Percentiles rank a stretch among this genome's conserved stretches.
Evolutionary conservation across 1,140 invertebrate species (phyloP).

Genomic region (Sinonovacula constricta): DNA sequence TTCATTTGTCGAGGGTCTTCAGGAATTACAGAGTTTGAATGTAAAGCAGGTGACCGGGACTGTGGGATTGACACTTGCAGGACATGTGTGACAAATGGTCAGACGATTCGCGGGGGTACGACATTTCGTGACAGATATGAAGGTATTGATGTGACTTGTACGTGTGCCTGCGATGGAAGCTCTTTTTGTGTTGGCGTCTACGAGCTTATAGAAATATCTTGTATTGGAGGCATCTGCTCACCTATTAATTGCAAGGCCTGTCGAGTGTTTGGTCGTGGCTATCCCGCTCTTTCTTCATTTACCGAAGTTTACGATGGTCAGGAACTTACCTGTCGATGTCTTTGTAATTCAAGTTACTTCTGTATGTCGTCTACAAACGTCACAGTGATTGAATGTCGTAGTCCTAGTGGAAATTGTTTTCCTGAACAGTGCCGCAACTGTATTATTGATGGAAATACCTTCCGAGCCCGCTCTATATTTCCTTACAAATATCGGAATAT

Average conservation of each 20-base stretch:
- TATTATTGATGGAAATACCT: conserved; percentile 12
- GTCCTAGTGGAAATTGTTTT: conserved; percentile 17
- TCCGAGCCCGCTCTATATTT: conserved; percentile 5
- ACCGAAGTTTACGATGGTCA: conserved; percentile 28
- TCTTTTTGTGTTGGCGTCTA: conserved; percentile 34
- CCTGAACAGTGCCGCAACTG: conserved; percentile 2
- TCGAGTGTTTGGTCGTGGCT: conserved; percentile 13
- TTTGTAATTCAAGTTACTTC: conserved; percentile 23
- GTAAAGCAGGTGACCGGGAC: conserved; percentile 5
- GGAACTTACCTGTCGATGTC: conserved; percentile 22
- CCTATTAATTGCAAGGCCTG: conserved; percentile 27
- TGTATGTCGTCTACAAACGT: conserved; percentile 8
- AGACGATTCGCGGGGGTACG: background rate
- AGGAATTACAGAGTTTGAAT: conserved; percentile 7
- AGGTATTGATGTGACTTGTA: conserved; percentile 40
- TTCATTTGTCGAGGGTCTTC: conserved; percentile 15
- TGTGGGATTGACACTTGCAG: conserved; percentile 15
- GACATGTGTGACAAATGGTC: conserved; percentile 12
- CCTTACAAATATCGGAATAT: conserved; percentile 30
- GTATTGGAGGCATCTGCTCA: conserved; percentile 29
- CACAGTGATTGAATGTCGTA: conserved; percentile 16
- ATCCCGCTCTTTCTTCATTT: conserved; percentile 21
- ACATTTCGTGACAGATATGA: conserved; percentile 16
- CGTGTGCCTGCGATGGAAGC: conserved; percentile 29
- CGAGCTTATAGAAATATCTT: conserved; percentile 36